These are phyloP conservation scores for Didymodactylos carnosus DNA, from an alignment of 2,888 invertebrate species.

Conservation along the genomic window DNA sequence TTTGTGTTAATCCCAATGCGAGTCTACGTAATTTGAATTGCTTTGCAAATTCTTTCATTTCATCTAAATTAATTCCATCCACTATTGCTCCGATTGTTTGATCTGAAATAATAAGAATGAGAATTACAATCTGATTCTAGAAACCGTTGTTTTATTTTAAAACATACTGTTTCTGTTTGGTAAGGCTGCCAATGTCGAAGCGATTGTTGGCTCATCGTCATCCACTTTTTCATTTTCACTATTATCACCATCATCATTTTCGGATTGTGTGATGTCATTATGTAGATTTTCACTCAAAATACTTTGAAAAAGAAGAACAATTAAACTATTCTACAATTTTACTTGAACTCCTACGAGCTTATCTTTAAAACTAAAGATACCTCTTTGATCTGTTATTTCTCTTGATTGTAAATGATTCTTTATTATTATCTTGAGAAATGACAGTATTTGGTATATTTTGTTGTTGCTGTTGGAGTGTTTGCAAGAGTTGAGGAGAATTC, in stretches of 20 bases:
- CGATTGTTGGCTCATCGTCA: background rate
- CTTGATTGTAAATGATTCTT: too few species aligned
- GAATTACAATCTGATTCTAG: background rate
- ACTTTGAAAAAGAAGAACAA: too few species aligned
- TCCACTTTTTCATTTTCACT: background rate
- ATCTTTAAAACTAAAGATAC: too few species aligned
- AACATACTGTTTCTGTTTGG: background rate
- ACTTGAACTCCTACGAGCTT: too few species aligned
- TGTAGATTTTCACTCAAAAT: too few species aligned
- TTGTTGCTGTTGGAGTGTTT: too few species aligned
- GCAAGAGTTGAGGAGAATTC: too few species aligned
- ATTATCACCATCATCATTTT: background rate
- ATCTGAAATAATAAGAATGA: background rate
- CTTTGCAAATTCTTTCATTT: slow-evolving; percentile 93
- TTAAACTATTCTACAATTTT: too few species aligned
- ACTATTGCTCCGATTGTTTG: slow-evolving; percentile 48
- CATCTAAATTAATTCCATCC: slow-evolving; percentile 85
- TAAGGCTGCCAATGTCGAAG: background rate
- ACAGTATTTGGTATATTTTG: too few species aligned
- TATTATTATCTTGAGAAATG: too few species aligned
- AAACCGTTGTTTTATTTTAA: background rate
- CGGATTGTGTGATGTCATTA: too few species aligned
- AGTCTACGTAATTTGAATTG: slow-evolving; percentile 79
- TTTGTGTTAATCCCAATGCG: slow-evolving; percentile 79
- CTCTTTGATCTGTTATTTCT: too few species aligned